Conservation (phyloP, 2,113 vertebrate species). For the Rhadina sibilatrix region DNA sequence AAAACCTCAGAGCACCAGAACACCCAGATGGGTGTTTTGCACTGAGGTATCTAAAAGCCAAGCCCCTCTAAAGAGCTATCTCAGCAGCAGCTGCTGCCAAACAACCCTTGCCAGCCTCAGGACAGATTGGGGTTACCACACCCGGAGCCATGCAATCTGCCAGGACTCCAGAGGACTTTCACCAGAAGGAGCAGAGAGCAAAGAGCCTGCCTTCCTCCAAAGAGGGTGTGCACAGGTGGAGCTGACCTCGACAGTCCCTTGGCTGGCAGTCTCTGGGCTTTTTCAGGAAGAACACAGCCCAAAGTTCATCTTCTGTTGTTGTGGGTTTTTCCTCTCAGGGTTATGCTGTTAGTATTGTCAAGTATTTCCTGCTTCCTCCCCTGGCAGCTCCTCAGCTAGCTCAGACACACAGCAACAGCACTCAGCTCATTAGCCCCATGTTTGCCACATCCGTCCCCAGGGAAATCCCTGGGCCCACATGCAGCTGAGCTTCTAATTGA, state of each 20-base stretch:
- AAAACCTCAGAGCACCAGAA: neutral
- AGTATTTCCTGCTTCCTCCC: slow-evolving; percentile 47
- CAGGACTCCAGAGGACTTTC: neutral
- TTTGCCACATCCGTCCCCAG: slow-evolving; percentile 59
- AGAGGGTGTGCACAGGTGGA: neutral
- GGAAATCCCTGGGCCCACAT: slow-evolving; percentile 47
- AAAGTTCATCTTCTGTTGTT: slow-evolving; percentile 1
- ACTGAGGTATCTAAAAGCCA: neutral
- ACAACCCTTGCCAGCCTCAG: neutral
- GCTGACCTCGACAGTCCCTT: neutral
- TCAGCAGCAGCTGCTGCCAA: neutral
- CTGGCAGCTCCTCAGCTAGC: neutral
- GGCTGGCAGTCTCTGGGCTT: neutral
- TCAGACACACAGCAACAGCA: neutral
- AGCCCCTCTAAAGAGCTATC: neutral
- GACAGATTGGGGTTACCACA: neutral
- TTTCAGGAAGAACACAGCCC: slow-evolving; percentile 3
- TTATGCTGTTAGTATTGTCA: slow-evolving; percentile 2
- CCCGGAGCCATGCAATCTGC: neutral
- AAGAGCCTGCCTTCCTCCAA: neutral
- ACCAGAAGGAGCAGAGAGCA: neutral
- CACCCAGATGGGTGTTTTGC: neutral
- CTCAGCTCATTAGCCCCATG: neutral
- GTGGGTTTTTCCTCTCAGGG: neutral
- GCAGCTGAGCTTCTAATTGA: neutral